These are phyloP conservation scores for Channa striata DNA, from an alignment of 2,797 vertebrate genomes.

Conservation along the genomic window DNA sequence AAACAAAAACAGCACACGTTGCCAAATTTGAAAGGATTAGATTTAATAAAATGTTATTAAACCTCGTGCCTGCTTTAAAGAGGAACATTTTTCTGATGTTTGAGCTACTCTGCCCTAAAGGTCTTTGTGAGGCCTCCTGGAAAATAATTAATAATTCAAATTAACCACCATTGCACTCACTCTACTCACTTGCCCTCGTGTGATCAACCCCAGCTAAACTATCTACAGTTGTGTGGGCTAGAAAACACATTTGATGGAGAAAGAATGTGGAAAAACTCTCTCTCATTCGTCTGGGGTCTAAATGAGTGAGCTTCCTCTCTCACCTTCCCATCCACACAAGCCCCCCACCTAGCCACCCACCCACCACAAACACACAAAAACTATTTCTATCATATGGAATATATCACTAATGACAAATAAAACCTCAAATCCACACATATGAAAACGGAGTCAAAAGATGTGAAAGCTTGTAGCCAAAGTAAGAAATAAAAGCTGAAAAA, in stretches of 20 bases:
- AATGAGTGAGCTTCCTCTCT: too few relatives aligned
- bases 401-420: slow-evolving; percentile 16
- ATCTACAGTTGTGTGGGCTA: slow-evolving; percentile 2
- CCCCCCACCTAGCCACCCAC: too few relatives aligned
- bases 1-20: too few relatives aligned
- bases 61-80: too few relatives aligned
- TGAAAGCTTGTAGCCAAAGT: background rate
- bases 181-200: background rate
- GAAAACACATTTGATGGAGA: slow-evolving; percentile 24
- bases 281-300: background rate
- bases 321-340: too few relatives aligned
- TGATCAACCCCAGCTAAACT: slow-evolving; percentile 9
- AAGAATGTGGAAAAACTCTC: slow-evolving; percentile 30
- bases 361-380: background rate
- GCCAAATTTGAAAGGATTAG: too few relatives aligned
- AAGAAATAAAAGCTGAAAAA: background rate
- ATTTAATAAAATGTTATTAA: too few relatives aligned
- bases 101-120: slow-evolving; percentile 13
- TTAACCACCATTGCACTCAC: slow-evolving; percentile 27
- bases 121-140: slow-evolving; percentile 21
- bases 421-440: background rate
- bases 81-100: background rate
- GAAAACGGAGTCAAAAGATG: background rate
- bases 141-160: slow-evolving; percentile 68
- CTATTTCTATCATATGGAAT: background rate